These are phyloP conservation scores for Phyllostomus discolor DNA, from an alignment of 2,113 vertebrate species.

Conservation along the genomic window DNA sequence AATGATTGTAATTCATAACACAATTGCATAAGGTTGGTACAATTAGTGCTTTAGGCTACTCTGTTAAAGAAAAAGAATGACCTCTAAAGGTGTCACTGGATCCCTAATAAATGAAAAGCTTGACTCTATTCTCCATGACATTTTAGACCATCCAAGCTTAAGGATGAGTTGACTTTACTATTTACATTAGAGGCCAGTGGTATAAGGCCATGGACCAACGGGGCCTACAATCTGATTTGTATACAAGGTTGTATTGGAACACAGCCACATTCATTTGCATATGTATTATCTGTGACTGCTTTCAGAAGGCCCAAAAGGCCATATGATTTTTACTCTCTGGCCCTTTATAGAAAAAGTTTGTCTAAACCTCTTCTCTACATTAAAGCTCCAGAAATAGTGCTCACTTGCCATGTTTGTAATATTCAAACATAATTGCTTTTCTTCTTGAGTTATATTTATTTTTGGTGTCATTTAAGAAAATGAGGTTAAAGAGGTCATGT, in stretches of 20 bases:
- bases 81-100: background rate
- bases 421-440: constrained; percentile 11
- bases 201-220: background rate
- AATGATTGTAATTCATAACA: constrained; percentile 2
- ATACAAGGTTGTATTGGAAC: background rate
- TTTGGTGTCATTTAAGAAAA: constrained; percentile 34
- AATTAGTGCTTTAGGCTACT: background rate
- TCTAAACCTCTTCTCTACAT: background rate
- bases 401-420: background rate
- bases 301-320: background rate
- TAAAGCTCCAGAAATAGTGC: background rate
- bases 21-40: background rate
- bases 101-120: background rate
- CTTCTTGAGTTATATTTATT: background rate
- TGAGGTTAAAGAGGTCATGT: constrained; percentile 57
- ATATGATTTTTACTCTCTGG: background rate
- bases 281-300: background rate
- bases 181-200: background rate
- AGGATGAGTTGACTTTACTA: background rate
- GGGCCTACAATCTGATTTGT: background rate
- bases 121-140: background rate
- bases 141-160: background rate
- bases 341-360: background rate
- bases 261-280: background rate
- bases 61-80: background rate